phyloP scores from a whole-genome alignment of 2,113 vertebrate genomes.

The Vireo altiloquus region DNA sequence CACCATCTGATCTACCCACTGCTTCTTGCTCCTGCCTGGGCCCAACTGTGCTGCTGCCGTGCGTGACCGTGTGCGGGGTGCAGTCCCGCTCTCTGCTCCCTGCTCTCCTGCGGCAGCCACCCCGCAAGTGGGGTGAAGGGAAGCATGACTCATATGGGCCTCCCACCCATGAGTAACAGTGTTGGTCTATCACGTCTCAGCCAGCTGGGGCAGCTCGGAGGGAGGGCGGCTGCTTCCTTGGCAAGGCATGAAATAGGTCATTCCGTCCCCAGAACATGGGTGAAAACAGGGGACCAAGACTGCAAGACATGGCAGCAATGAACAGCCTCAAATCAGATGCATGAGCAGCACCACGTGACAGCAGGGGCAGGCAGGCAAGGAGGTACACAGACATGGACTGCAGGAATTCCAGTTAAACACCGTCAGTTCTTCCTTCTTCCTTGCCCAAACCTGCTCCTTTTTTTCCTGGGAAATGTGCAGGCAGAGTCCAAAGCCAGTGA shows the following conservation, averaged over 20 bases:
- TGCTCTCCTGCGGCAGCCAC: rapidly evolving
- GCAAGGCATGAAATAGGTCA: not conserved
- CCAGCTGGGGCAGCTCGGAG: not conserved
- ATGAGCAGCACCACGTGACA: rapidly evolving
- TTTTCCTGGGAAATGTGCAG: not conserved
- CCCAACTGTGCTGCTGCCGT: rapidly evolving
- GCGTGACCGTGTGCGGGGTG: rapidly evolving
- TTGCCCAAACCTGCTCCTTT: not conserved
- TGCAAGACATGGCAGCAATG: not conserved
- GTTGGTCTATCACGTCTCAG: constrained; percentile 27
- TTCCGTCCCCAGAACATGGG: rapidly evolving
- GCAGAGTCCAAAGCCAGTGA: not conserved
- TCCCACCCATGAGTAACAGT: constrained; percentile 15
- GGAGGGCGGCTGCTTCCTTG: not conserved
- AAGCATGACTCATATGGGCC: not conserved
- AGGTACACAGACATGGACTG: not conserved
- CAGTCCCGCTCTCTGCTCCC: not conserved
- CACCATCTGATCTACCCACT: constrained; percentile 1
- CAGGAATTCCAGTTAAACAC: not conserved
- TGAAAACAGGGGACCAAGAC: not conserved
- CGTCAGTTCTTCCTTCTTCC: not conserved
- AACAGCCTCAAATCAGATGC: not conserved
- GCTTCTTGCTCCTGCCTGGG: not conserved
- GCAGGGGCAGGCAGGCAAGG: not conserved
- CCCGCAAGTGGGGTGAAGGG: rapidly evolving